Conservation (phyloP, 2,797 vertebrate genomes). For the Petrocephalus sullivani region DNA sequence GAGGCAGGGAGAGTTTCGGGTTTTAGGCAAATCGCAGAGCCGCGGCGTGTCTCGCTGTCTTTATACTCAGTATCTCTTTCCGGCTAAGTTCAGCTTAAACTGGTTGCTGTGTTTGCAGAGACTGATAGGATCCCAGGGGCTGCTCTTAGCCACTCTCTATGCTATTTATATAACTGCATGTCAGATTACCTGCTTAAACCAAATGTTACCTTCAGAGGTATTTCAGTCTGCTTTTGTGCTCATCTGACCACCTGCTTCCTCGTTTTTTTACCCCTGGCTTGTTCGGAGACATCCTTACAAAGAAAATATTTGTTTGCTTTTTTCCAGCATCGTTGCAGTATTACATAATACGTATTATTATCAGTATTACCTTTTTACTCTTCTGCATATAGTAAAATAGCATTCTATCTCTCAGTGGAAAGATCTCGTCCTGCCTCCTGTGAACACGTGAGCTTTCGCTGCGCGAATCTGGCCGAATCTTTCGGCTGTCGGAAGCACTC, state of each 20-base stretch:
- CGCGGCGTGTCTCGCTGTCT: not conserved
- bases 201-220: not conserved
- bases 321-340: not conserved
- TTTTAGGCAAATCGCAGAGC: conserved; percentile 32
- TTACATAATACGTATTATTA: not conserved
- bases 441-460: not conserved
- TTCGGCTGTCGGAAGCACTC: not conserved
- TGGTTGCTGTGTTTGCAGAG: not conserved
- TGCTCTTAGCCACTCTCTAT: not conserved
- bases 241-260: not conserved
- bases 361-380: not conserved
- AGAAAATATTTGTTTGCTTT: not conserved
- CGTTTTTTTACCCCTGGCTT: not conserved
- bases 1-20: conserved; percentile 27
- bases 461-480: not conserved
- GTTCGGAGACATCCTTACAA: not conserved
- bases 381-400: not conserved
- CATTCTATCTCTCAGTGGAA: not conserved
- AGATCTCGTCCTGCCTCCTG: not conserved
- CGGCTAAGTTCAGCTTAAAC: not conserved
- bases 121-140: not conserved
- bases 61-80: not conserved
- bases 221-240: not conserved
- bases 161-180: not conserved
- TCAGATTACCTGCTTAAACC: not conserved